These are phyloP conservation scores for Plectrocnemia conspersa DNA, from an alignment of 1,140 invertebrate species.

Conservation along the genomic window DNA sequence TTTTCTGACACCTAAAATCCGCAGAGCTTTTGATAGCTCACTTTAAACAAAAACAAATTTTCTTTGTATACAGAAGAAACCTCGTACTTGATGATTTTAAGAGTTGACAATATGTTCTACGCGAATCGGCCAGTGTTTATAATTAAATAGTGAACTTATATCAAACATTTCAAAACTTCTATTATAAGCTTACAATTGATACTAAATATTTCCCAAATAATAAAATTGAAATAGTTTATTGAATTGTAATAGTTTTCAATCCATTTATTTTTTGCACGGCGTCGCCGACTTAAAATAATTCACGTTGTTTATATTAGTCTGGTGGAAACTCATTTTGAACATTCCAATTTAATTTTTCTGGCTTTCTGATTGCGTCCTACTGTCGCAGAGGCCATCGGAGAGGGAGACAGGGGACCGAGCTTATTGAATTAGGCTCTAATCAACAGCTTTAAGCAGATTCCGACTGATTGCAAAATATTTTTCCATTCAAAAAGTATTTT, in stretches of 20 bases:
- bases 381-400: slow-evolving; percentile 12
- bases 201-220: too few relatives aligned
- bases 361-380: slow-evolving; percentile 19
- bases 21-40: too few relatives aligned
- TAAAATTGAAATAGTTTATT: too few relatives aligned
- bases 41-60: too few relatives aligned
- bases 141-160: too few relatives aligned
- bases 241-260: too few relatives aligned
- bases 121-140: too few relatives aligned
- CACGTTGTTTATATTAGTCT: slow-evolving; percentile 15
- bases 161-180: too few relatives aligned
- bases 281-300: background rate
- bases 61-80: too few relatives aligned
- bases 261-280: background rate
- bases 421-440: slow-evolving; percentile 27
- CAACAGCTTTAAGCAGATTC: slow-evolving; percentile 21
- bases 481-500: slow-evolving; percentile 24
- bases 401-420: slow-evolving; percentile 1
- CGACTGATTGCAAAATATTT: slow-evolving; percentile 28
- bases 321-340: slow-evolving; percentile 22
- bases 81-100: too few relatives aligned
- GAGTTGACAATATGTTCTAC: too few relatives aligned
- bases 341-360: slow-evolving; percentile 26
- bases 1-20: slow-evolving; percentile 4
- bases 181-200: too few relatives aligned